Base-by-base conservation (phyloP, 1,140 invertebrate species). In the Eubasilissa regina region DNA sequence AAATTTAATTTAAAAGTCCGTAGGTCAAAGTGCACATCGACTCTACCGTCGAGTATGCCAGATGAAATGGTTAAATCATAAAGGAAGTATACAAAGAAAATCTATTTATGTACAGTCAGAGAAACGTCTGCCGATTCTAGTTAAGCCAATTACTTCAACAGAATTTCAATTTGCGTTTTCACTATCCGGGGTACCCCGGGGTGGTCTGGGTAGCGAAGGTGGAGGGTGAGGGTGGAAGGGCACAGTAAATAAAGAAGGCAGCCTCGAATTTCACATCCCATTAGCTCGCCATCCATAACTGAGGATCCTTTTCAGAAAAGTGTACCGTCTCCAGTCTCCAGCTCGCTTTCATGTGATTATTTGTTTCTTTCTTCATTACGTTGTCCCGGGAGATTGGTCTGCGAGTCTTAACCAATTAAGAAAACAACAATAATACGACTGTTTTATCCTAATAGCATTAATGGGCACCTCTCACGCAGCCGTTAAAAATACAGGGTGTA, bases 201-300 rank as follows among this genome's bases (percentile, higher is more conserved):
- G 25, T 3, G 6, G 25, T 35, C 25, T 1, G 25, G 25, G 25
- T 1, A 6, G 25, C 25, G 25, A 35, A 6, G 25, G 25, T 35
- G 6, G 25, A 6, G 25, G 25, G 25, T 1, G 25, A 6, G 25
- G 19, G 7, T 25, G 19, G 7, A 3, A 13, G 60, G 35, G 25
- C 60, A 35, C 60, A 64, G 60, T 44, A 44, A 64, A 64, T 64
- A 64, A 64, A 64, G 25, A 64, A 64, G 25, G 25, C 60, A 25
- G 35, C 25, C 60, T 43, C n/a, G 60, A 35, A 64, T 43, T 64
- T 64, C 60, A 64, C 60, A 64, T 64, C 60, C 60, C 60, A 64
- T 64, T 64, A 64, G 60, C 25, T 64, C 60, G 60, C 25, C 60
- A 64, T 64, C 25, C 60, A 64, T 64, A 64, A 64, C 60, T 43